Base-by-base conservation (phyloP, 2,113 vertebrate genomes). In the Verasper variegatus region DNA sequence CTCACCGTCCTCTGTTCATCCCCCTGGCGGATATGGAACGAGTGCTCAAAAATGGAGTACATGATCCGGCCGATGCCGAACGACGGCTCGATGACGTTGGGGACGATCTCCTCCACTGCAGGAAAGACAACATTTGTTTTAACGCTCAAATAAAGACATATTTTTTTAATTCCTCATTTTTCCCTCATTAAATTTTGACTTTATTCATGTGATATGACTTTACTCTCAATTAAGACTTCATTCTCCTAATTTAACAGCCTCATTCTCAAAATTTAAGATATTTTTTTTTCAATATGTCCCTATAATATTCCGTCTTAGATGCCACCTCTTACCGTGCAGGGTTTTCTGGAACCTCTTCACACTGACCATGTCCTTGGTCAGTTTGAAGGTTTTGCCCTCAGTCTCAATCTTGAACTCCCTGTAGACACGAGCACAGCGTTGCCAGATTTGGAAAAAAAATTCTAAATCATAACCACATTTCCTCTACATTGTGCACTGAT, bases 341-440 rank as follows among this genome's bases (percentile, higher is more conserved):
- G 96, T 98, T 91, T 98, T 98, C 94, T 97, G 96, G 93, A 96
- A 96, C 86, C 95, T 95, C 91, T 97, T 97, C 89, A 98, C 94
- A 69, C 52, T 92, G 86, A 98, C 96, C 96, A 97, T 98, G 82
- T 96, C 96, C 92, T 95, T 96, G 57, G 95, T 96, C 88, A 98
- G 81, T 66, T 84, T 92, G 86, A 98, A 98, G 15, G 95, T 96
- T 88, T 96, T 97, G 77, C 96, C 96, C 86, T 96, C 96, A 0
- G 95, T 95, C 89, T 97, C 95, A 76, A 97, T 70, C 80, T 93
- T 95, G 91, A 98, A 97, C 93, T 97, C 95, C 71, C 97, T 98
- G 76, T 2, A 84, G 42, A 51, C 15, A 24, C 11, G 52, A 21
- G 61, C 24, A 62, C 27, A 68, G 52, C 27, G 27, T 54, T 13